Base-by-base conservation (phyloP, 1,140 invertebrate species). In the Heliothis subflexa region DNA sequence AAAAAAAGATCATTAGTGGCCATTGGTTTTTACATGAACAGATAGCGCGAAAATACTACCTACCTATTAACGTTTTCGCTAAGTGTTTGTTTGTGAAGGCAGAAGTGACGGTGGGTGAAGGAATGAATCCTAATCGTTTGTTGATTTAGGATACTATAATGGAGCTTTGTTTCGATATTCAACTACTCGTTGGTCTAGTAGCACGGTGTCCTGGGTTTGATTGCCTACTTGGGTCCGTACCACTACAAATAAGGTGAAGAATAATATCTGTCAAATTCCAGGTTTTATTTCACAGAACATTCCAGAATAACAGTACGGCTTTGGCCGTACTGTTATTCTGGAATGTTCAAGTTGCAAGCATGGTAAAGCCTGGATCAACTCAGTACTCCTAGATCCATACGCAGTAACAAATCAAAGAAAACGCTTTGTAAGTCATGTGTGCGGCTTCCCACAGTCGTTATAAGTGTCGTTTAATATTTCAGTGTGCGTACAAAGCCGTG, bases 401-500 rank as follows among this genome's bases (percentile, higher is more conserved):
- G 5, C 74, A 18, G 62, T 47, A 75, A 62, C 59, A 64, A 61
- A 74, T 73, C 71, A 74, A 61, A 75, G 59, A 54, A 75, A 75
- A 64, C 16, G 47, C 57, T 75, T 75, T 75, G 45, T 61, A 50
- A 45, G 47, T 52, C 73, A 75, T 57, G 59, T 75, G 73, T 64
- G 18, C 25, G 13, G 12, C 18, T 75, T 75, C 59, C 59, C 73
- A 75, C 73, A 21, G 21, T 54, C 73, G 45, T 75, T 64, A 64
- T 75, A 62, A 75, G 47, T 64, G 47, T 64, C 59, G 59, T 75
- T 75, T 75, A 75, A 75, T 75, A 75, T 75, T 75, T 64, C 45
- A 75, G 59, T 75, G 59, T 64, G 73, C 73, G 73, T 75, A 70
- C 47, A 75, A 75, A 75, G 73, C 73, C 64, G 47, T 75, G 73